Conservation (phyloP, 2,113 vertebrate species). For the Leptocoma aspasia region DNA sequence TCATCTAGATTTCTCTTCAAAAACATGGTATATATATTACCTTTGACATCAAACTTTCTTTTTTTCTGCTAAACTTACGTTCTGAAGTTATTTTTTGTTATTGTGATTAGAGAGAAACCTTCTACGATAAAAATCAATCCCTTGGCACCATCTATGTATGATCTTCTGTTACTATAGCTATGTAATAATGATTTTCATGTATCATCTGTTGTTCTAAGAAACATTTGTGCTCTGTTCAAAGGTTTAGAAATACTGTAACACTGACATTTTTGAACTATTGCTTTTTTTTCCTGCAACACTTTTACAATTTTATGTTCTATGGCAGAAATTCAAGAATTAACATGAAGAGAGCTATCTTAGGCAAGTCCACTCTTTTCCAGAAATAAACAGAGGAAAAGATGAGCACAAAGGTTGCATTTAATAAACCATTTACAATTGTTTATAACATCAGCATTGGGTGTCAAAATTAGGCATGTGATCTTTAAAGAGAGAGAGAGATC, state of each 20-base stretch:
- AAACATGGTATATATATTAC: not conserved
- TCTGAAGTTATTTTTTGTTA: not conserved
- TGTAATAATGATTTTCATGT: not conserved
- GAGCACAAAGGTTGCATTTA: not conserved
- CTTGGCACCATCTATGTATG: not conserved
- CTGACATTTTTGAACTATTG: not conserved
- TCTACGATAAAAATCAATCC: not conserved
- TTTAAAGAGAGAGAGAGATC: not conserved
- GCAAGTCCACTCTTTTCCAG: not conserved
- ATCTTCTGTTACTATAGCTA: not conserved
- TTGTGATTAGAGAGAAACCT: not conserved
- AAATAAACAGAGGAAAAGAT: slow-evolving; percentile 3
- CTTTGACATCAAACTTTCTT: not conserved
- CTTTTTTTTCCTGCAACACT: not conserved
- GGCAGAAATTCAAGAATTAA: slow-evolving; percentile 4
- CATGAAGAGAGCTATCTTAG: not conserved
- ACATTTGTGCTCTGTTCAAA: not conserved
- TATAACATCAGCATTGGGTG: not conserved
- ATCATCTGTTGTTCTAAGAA: not conserved
- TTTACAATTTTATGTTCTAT: not conserved
- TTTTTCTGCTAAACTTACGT: not conserved
- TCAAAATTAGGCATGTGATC: not conserved
- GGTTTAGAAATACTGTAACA: not conserved
- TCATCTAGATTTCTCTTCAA: not conserved
- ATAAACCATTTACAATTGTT: not conserved